These are phyloP conservation scores for Spisula subtruncata DNA, from an alignment of 2,888 invertebrate species.

Conservation along the genomic window DNA sequence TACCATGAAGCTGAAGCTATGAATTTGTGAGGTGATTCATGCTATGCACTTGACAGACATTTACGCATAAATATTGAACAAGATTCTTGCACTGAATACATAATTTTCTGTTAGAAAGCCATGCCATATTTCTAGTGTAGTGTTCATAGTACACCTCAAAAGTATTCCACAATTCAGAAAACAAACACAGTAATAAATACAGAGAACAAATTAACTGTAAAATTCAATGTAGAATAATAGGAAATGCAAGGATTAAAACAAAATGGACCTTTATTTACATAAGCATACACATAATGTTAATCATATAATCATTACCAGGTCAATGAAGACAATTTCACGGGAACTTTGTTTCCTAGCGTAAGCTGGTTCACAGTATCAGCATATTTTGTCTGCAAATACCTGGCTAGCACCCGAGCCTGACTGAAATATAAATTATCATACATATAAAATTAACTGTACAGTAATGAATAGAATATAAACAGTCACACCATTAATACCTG, in stretches of 20 bases:
- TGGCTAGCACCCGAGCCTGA: conserved; percentile 55
- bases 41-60: no score
- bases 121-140: no score
- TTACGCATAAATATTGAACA: no score
- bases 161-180: neutral
- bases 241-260: neutral
- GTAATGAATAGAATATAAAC: no score
- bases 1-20: no score
- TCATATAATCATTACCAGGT: conserved; percentile 52
- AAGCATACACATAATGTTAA: neutral
- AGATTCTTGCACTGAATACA: no score
- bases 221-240: neutral
- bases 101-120: no score
- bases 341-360: conserved; percentile 48
- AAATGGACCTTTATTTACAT: neutral
- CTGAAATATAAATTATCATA: conserved; percentile 39
- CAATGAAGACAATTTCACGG: conserved; percentile 53
- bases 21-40: no score
- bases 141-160: neutral
- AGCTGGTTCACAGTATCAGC: conserved; percentile 57
- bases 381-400: conserved; percentile 65
- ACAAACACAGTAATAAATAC: neutral
- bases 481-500: no score
- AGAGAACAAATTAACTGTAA: neutral
- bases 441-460: no score